These are phyloP conservation scores for Emmelina monodactyla DNA, from an alignment of 2,888 invertebrate species.

Conservation along the genomic window DNA sequence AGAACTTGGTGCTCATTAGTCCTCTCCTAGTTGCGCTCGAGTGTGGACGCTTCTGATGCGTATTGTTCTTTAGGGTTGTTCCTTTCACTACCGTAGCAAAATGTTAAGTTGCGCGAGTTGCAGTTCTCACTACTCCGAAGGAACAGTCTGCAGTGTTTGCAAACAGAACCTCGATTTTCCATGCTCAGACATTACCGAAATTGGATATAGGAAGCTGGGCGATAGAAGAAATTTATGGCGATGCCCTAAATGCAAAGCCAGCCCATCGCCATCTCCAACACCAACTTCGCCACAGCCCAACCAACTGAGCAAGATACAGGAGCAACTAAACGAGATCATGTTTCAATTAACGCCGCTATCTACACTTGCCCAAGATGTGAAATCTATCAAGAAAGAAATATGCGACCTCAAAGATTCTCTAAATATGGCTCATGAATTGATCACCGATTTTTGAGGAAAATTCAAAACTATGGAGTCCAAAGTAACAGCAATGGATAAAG, in stretches of 20 bases:
- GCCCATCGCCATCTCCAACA: slow-evolving; percentile 7
- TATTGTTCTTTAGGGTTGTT: neutral
- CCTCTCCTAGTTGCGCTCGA: neutral
- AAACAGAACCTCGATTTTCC: slow-evolving; percentile 10
- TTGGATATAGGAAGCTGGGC: slow-evolving; percentile 12
- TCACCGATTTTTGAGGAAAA: slow-evolving; percentile 4
- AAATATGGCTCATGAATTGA: slow-evolving; percentile 9
- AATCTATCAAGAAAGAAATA: slow-evolving; percentile 12
- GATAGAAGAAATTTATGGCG: slow-evolving; percentile 11
- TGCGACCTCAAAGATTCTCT: slow-evolving; percentile 8
- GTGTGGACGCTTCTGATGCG: neutral
- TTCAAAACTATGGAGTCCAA: slow-evolving; percentile 5
- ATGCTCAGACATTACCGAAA: slow-evolving; percentile 13
- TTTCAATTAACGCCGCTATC: slow-evolving; percentile 12
- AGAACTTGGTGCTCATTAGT: too few species aligned
- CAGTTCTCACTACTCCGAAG: slow-evolving; percentile 10
- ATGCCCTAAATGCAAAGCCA: slow-evolving; percentile 11
- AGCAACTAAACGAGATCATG: slow-evolving; percentile 8
- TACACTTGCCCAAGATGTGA: slow-evolving; percentile 13
- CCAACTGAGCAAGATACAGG: slow-evolving; percentile 7
- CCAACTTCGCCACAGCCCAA: slow-evolving; percentile 5
- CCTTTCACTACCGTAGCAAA: neutral
- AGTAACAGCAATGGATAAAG: slow-evolving; percentile 7
- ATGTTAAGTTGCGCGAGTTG: slow-evolving; percentile 15
- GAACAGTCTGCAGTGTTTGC: slow-evolving; percentile 11